Percentiles rank a stretch among this genome's conserved stretches.
Evolutionary conservation across 2,113 vertebrate species (phyloP).

Genomic region (Notechis scutatus): DNA sequence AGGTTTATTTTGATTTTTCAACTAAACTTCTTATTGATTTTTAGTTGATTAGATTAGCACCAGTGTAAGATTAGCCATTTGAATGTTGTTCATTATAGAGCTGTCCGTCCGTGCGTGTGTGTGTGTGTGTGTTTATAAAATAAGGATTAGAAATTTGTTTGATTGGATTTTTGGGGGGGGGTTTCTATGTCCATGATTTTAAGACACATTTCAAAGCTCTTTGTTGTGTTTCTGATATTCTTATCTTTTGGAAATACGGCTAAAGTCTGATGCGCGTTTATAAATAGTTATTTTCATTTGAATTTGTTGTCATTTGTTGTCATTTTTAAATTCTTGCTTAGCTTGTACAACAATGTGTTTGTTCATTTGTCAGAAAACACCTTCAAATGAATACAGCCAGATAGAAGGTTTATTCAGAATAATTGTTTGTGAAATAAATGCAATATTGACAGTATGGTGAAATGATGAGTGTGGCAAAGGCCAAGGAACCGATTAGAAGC

Average conservation of each 20-base stretch:
- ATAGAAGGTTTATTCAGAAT: neutral
- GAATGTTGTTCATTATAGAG: neutral
- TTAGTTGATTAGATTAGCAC: neutral
- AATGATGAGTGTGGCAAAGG: neutral
- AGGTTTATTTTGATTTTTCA: neutral
- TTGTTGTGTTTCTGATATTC: neutral
- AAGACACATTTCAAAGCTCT: neutral
- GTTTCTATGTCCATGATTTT: neutral
- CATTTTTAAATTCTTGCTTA: neutral
- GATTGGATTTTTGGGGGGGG: too few species aligned
- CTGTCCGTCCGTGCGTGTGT: neutral
- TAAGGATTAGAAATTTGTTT: neutral
- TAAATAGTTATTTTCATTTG: neutral
- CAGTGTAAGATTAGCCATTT: too few species aligned
- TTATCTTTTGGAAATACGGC: neutral
- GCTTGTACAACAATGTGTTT: neutral
- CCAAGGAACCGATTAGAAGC: neutral
- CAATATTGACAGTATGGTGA: neutral
- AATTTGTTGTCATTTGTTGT: neutral
- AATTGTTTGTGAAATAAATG: neutral
- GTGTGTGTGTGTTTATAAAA: neutral
- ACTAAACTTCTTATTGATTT: neutral
- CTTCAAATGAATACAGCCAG: neutral
- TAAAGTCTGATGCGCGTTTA: neutral
- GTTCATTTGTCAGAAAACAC: neutral